A percentile compares a stretch with the other conserved stretches of the same genome.
Evolutionary conservation across 35 echinoderm and acorn worm species (phyloP).

Genomic region (Apostichopus parvimensis): DNA sequence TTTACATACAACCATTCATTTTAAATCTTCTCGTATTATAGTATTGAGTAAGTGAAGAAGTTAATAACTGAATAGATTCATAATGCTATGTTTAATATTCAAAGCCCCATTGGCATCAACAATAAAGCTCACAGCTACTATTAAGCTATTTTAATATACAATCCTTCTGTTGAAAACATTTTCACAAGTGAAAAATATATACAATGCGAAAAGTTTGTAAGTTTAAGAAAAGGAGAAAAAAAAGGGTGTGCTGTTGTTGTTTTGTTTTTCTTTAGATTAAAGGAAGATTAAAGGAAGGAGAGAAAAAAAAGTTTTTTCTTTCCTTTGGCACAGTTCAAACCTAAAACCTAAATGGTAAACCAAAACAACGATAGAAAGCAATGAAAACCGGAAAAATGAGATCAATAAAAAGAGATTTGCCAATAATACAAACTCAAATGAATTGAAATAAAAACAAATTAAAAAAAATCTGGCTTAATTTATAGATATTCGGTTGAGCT

Average conservation of each 20-base stretch:
- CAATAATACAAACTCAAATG: background rate
- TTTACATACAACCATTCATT: too few relatives aligned
- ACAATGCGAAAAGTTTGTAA: background rate
- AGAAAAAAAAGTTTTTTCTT: background rate
- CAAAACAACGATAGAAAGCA: background rate
- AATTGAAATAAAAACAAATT: background rate
- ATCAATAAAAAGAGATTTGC: background rate
- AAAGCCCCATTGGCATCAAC: too few relatives aligned
- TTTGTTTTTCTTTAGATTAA: background rate
- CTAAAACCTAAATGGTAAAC: background rate
- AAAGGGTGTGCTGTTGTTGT: background rate
- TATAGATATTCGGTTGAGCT: background rate
- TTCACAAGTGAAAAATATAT: constrained; percentile 1
- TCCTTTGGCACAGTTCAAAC: background rate
- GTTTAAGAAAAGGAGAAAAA: background rate
- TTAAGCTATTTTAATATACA: background rate
- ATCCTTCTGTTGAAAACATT: background rate
- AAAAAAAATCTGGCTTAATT: background rate
- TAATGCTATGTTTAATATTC: too few relatives aligned
- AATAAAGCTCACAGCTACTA: too few relatives aligned
- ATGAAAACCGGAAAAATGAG: background rate
- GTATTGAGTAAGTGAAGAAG: too few relatives aligned
- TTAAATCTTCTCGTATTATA: too few relatives aligned
- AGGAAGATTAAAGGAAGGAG: background rate
- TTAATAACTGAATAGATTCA: too few relatives aligned